A percentile compares a stretch with the other conserved stretches of the same genome.
These are phyloP conservation scores for Cynaeus angustus DNA, from an alignment of 2,888 invertebrate species.

Conservation along the genomic window DNA sequence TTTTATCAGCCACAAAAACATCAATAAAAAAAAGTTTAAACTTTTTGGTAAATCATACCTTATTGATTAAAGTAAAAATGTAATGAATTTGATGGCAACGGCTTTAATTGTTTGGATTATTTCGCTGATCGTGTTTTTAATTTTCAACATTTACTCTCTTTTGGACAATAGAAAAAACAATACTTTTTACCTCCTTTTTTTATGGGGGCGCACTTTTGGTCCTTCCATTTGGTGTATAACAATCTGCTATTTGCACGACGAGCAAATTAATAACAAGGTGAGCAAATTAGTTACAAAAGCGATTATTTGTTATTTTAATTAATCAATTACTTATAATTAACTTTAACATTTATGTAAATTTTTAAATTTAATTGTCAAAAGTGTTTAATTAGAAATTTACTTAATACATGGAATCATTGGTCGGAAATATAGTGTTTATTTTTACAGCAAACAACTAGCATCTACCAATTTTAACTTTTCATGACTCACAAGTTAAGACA, in stretches of 20 bases:
- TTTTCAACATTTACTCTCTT: slow-evolving; percentile 3
- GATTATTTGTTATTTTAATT: too few relatives aligned
- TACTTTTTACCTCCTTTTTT: background rate
- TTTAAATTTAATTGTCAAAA: too few relatives aligned
- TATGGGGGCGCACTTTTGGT: background rate
- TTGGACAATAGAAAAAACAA: background rate
- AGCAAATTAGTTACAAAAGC: too few relatives aligned
- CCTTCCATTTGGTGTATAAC: too few relatives aligned
- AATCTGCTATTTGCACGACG: background rate
- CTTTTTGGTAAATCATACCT: background rate
- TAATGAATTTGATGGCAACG: background rate
- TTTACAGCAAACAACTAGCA: too few relatives aligned
- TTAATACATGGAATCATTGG: too few relatives aligned
- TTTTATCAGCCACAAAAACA: background rate
- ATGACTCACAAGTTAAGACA: too few relatives aligned
- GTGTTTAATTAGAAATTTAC: too few relatives aligned
- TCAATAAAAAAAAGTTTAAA: background rate
- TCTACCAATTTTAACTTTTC: too few relatives aligned
- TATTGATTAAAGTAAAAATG: background rate
- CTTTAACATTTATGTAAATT: too few relatives aligned
- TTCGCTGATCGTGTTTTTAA: background rate
- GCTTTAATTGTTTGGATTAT: background rate
- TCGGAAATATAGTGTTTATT: too few relatives aligned
- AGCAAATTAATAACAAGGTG: background rate
- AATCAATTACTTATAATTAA: too few relatives aligned